Evolutionary conservation across 2,888 invertebrate species (phyloP).

Genomic region (Andricus curvator): DNA sequence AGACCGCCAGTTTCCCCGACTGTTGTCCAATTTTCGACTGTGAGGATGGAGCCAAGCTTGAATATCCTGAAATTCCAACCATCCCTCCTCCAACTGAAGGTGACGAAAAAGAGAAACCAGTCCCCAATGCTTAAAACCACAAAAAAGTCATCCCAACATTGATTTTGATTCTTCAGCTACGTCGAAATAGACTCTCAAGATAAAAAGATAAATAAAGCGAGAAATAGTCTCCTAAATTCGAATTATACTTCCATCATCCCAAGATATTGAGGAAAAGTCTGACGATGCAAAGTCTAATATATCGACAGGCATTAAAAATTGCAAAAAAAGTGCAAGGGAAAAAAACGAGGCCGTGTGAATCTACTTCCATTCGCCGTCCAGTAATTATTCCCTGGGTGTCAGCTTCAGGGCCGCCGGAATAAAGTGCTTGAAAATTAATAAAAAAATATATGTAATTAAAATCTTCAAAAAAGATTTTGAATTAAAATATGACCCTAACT

Average conservation of each 20-base stretch:
- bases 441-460: not conserved
- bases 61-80: conserved; percentile 90
- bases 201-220: not conserved
- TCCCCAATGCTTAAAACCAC: conserved; percentile 56
- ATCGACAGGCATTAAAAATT: not conserved
- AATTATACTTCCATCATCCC: not conserved
- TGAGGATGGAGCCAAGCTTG: conserved; percentile 90
- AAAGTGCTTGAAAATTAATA: not conserved
- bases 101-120: conserved; percentile 70
- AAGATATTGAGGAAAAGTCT: not conserved
- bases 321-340: not conserved
- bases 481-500: not conserved
- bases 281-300: not conserved
- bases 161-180: not conserved
- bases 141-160: not conserved
- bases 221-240: not conserved
- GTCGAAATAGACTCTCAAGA: not conserved
- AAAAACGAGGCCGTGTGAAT: not conserved
- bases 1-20: conserved; percentile 91
- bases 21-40: conserved; percentile 93
- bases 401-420: not conserved
- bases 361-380: not conserved
- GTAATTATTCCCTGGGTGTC: not conserved
- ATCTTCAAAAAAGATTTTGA: not conserved
- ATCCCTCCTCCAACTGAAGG: conserved; percentile 78